phyloP scores from a whole-genome alignment of 2,888 invertebrate species.

The Campoplex capitator region DNA sequence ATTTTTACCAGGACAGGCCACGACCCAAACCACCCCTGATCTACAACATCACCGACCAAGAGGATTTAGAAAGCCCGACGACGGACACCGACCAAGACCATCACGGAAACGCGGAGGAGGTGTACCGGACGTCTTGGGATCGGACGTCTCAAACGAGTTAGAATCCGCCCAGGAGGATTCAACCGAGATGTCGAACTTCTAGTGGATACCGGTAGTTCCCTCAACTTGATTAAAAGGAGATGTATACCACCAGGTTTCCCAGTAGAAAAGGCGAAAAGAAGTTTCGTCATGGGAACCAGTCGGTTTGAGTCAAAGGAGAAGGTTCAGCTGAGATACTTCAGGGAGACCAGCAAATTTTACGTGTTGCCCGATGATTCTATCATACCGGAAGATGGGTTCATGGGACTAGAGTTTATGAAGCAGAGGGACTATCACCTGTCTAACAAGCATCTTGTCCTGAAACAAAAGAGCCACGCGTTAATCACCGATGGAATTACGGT shows the following conservation, averaged over 20 bases:
- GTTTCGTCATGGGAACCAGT: conserved; percentile 32
- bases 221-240: conserved; percentile 4
- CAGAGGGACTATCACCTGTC: conserved; percentile 22
- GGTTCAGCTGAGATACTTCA: conserved; percentile 6
- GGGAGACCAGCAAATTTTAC: conserved; percentile 18
- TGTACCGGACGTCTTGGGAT: conserved; percentile 30
- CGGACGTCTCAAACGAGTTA: conserved; percentile 22
- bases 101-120: conserved; percentile 7
- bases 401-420: conserved; percentile 26
- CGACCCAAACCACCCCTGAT: conserved; percentile 24
- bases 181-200: conserved; percentile 22
- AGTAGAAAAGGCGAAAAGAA: conserved; percentile 5
- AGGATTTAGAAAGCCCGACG: neutral
- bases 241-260: conserved; percentile 10
- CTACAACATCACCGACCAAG: neutral
- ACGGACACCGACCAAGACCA: neutral
- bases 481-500: conserved; percentile 36
- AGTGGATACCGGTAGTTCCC: conserved; percentile 1
- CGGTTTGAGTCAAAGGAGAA: conserved; percentile 19
- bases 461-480: conserved; percentile 20
- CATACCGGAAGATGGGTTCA: conserved; percentile 28
- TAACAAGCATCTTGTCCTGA: conserved; percentile 24
- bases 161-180: conserved; percentile 34
- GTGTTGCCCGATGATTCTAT: conserved; percentile 28
- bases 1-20: conserved; percentile 8